phyloP scores from a whole-genome alignment of 1,140 invertebrate species.

The Nephila pilipes region DNA sequence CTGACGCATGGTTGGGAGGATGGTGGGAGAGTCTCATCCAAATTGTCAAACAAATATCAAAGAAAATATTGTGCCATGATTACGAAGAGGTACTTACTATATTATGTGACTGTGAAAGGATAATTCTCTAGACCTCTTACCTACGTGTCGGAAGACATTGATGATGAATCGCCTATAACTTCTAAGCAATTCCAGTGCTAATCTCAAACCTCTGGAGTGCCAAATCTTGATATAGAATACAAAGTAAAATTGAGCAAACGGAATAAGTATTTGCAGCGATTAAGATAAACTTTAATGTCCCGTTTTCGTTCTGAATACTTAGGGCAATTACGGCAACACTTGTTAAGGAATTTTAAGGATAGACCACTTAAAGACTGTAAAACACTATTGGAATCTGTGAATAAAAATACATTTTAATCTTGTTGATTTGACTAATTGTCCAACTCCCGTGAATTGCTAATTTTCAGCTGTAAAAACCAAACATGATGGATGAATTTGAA shows the following conservation, averaged over 20 bases:
- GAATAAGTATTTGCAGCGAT: conserved; percentile 15
- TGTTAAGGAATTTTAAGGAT: not conserved
- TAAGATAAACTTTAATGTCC: not conserved
- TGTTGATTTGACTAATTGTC: too few species aligned
- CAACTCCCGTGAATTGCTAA: too few species aligned
- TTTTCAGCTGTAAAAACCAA: too few species aligned
- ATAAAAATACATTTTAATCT: too few species aligned
- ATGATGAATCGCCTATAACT: conserved; percentile 49
- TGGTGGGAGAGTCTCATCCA: too few species aligned
- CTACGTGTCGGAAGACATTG: conserved; percentile 70
- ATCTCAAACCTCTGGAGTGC: not conserved
- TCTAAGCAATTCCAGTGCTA: conserved; percentile 18
- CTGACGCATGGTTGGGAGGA: not conserved
- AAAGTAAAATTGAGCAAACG: conserved; percentile 15
- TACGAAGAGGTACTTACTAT: conserved; percentile 75
- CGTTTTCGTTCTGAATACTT: conserved; percentile 14
- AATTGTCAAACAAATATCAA: too few species aligned
- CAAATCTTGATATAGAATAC: conserved; percentile 10
- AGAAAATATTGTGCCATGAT: conserved; percentile 16
- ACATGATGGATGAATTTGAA: too few species aligned
- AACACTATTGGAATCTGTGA: too few species aligned
- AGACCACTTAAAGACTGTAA: not conserved
- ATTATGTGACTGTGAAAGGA: conserved; percentile 73
- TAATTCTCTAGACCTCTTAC: conserved; percentile 72
- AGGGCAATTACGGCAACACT: conserved; percentile 34